Evolutionary conservation across 2,888 invertebrate genomes (phyloP), one percentile per base, ranked within the genome.

Genomic region (Sclerodermus sp.): DNA sequence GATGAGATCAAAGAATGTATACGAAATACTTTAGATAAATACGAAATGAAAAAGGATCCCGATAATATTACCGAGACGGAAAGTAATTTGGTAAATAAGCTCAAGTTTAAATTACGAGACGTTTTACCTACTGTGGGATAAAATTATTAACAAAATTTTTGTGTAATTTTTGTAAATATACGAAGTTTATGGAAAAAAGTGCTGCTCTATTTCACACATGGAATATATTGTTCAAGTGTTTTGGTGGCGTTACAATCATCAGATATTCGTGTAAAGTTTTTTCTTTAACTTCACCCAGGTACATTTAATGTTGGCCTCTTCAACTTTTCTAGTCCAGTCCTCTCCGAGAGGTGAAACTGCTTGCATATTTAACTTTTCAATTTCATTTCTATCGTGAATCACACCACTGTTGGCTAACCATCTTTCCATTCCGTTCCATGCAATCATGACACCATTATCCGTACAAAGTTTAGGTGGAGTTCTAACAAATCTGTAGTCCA

Each of bases 401-500:
- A 81, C 58, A 45, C 85, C 86, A 54, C 79, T 62, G 15, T 82
- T 79, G 17, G 74, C 76, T 47, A 70, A 78, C 64, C 85, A 83
- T 77, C 86, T 89, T 79, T 97, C 96, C 45, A 95, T 81, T 8
- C 94, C 97, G 82, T 96, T 96, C 96, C 98, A 98, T 14, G 98
- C 98, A 66, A 99, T 93, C 99, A 99, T 99, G 30, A 96, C 85
- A 6, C 98, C 99, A 83, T 99, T 99, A 77, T 99, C 99, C 0
- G 95, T 96, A 75, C 99, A 99, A 9, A 95, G 83, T 69, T 84
- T 83, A 16, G 89, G 86, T 2, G 93, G 90, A 12, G 97, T 96
- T 49, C 90, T 84, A 48, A 85, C 81, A 3, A 92, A 80, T 68
- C 80, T 81, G 66, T 86, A 92, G 1, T 82, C 84, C 66, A 83